Percentiles rank a stretch among this genome's conserved stretches.
Evolutionary conservation across 2,113 vertebrate genomes (phyloP).

Genomic region (Myrmecophaga tridactyla): DNA sequence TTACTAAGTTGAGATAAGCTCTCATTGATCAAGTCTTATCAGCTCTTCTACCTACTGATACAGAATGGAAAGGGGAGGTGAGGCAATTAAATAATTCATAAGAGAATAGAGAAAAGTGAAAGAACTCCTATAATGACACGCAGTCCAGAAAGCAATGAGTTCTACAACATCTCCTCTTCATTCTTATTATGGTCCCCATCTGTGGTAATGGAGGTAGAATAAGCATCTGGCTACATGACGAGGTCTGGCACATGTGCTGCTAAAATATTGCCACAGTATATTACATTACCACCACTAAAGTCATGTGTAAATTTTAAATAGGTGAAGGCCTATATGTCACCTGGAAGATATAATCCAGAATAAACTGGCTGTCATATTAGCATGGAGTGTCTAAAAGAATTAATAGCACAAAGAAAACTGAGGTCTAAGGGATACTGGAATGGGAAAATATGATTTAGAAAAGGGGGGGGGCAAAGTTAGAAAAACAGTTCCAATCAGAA

Average conservation of each 20-base stretch:
- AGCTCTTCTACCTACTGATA: background rate
- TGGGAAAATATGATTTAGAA: background rate
- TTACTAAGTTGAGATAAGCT: background rate
- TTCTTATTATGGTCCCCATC: background rate
- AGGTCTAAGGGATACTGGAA: background rate
- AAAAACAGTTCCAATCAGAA: background rate
- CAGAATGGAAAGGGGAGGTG: background rate
- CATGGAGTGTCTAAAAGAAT: background rate
- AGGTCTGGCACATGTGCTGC: background rate
- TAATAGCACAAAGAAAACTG: slow-evolving; percentile 5
- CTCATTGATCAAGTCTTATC: background rate
- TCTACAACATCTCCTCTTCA: background rate
- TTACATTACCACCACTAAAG: background rate
- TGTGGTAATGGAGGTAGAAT: background rate
- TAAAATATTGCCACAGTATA: background rate
- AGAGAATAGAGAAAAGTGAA: background rate
- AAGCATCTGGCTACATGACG: background rate
- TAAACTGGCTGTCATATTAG: background rate
- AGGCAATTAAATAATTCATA: background rate
- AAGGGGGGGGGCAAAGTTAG: background rate
- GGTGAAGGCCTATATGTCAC: background rate
- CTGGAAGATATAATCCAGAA: background rate
- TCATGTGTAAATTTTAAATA: background rate
- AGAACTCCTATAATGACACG: background rate
- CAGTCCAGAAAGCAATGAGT: background rate